Evolutionary conservation across 2,113 vertebrate species (phyloP).

Genomic region (Melanerpes formicivorus): DNA sequence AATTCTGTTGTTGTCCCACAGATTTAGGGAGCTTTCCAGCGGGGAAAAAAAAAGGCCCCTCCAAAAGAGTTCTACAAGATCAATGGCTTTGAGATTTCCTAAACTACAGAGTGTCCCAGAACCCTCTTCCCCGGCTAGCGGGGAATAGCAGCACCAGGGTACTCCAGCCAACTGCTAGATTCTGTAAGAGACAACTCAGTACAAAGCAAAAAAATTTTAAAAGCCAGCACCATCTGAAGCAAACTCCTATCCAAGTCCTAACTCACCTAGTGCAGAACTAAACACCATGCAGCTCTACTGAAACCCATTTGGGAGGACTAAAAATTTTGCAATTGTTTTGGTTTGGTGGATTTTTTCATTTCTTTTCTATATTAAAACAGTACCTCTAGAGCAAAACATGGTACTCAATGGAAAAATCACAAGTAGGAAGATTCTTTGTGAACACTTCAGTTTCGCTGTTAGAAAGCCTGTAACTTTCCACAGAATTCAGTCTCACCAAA

Average conservation of each 20-base stretch:
- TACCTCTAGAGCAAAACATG: neutral
- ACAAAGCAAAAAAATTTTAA: no score
- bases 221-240: neutral
- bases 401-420: neutral
- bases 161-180: neutral
- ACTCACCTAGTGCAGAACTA: neutral
- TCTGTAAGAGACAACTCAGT: neutral
- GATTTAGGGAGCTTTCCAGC: neutral
- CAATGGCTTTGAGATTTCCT: accelerated
- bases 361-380: neutral
- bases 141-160: neutral
- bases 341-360: no score
- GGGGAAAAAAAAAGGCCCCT: neutral
- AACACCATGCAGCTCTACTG: neutral
- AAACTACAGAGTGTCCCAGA: neutral
- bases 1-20: neutral
- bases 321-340: neutral
- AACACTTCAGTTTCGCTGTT: neutral
- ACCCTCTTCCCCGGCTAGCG: neutral
- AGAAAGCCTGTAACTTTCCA: neutral
- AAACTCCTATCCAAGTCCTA: neutral
- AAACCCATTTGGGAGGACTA: neutral
- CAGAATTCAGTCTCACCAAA: neutral
- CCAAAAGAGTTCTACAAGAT: neutral
- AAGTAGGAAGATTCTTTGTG: neutral